phyloP scores from a whole-genome alignment of 1,140 invertebrate species.

The Cataglyphis hispanica region DNA sequence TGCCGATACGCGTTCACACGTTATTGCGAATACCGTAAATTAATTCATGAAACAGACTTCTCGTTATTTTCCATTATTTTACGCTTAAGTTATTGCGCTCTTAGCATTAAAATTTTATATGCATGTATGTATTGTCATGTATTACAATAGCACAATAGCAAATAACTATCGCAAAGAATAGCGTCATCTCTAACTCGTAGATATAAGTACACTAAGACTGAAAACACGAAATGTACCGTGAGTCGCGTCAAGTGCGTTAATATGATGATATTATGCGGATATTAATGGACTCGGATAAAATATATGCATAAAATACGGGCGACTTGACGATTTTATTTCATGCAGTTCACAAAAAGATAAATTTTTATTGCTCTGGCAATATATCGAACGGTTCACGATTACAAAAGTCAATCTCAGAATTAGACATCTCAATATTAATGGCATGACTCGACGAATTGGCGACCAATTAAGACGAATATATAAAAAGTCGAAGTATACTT shows the following conservation, averaged over 20 bases:
- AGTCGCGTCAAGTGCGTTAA: not conserved
- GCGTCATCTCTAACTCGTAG: not conserved
- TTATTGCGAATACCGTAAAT: slow-evolving; percentile 34
- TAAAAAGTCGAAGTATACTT: not conserved
- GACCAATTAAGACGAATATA: slow-evolving; percentile 27
- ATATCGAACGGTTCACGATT: slow-evolving; percentile 10
- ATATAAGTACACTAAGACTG: not conserved
- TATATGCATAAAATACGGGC: not conserved
- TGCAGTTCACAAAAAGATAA: not conserved
- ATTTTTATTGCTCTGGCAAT: not conserved
- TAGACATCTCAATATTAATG: slow-evolving; percentile 20
- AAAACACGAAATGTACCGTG: not conserved
- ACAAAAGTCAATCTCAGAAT: slow-evolving; percentile 15
- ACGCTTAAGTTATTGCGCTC: not conserved
- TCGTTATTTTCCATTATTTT: slow-evolving; percentile 7
- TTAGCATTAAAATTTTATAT: not conserved
- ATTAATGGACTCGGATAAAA: not conserved
- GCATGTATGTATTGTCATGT: not conserved
- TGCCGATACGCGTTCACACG: not conserved
- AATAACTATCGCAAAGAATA: not conserved
- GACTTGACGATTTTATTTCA: slow-evolving; percentile 6
- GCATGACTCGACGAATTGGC: not conserved
- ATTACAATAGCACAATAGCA: not conserved
- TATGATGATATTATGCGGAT: not conserved
- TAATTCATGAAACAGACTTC: not conserved